Base-by-base conservation (phyloP, 1,140 invertebrate genomes). In the Cataglyphis hispanica region DNA sequence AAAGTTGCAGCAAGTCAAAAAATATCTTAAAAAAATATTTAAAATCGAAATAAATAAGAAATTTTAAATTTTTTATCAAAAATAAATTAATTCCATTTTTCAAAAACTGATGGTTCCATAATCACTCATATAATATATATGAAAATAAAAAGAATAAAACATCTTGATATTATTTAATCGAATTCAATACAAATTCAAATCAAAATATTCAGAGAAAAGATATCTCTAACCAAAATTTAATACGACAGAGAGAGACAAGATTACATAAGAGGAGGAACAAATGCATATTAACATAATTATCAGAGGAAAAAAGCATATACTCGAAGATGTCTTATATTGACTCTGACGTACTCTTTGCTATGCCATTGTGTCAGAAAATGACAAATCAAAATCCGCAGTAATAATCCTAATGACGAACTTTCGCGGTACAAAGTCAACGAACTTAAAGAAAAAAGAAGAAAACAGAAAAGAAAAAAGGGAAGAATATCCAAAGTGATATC, bases 351-450 rank as follows among this genome's bases (percentile, higher is more conserved):
- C 16, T 61, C 37, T 67, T 27, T 25, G 16, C 27, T 70, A 27
- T 58, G 19, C 19, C 37, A 69, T 69, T 80, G 5, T 50, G 31
- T n/a, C 40, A 81, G 34, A 27, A 81, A 81, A 72, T 8, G 78
- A 61, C 25, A 37, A 83, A 83, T 83, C 78, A 83, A 83, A 74
- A 74, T 74, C 10, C 53, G 67, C 34, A 74, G 1, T 61, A 60
- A 60, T 74, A 72, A 83, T 13, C 7, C n/a, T 72, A 46, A 61
- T 13, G 53, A 11, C 13, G 25, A 72, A 70, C 27, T 37, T 70
- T 70, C 34, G 37, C 40, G 37, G 19, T 25, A 19, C 19, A 1
- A 81, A 60, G 13, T 76, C n/a, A 31, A 60, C 46, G 13, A 84
- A 43, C 40, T 16, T 60, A 25, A 64, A 13, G 10, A 70, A 31